Conservation (phyloP, 2,113 vertebrate genomes). For the Bucco capensis region DNA sequence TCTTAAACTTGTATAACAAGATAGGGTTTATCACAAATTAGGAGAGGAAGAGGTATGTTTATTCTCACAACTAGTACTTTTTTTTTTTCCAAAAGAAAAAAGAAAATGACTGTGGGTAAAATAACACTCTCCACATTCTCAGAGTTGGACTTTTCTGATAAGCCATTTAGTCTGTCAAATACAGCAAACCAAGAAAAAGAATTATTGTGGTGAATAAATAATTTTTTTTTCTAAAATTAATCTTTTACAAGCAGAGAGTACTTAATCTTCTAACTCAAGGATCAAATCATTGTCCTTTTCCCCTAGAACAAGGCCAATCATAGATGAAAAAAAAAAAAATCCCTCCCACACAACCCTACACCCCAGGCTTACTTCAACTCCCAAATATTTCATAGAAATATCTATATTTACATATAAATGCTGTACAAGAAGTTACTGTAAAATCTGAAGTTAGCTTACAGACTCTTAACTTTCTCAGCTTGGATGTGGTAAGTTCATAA, state of each 20-base stretch:
- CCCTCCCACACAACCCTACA: neutral
- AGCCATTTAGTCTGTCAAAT: neutral
- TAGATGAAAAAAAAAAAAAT: neutral
- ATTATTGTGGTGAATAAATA: neutral
- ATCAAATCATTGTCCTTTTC: neutral
- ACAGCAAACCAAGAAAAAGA: neutral
- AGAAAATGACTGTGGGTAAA: neutral
- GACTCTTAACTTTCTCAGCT: too few relatives aligned
- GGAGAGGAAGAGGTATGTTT: neutral
- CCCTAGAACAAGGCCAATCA: neutral
- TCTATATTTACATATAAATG: neutral
- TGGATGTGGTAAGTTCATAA: neutral
- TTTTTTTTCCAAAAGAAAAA: neutral
- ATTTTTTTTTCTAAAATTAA: neutral
- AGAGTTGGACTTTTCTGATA: neutral
- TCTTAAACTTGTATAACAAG: neutral
- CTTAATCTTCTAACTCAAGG: neutral
- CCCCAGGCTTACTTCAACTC: neutral
- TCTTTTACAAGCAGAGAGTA: neutral
- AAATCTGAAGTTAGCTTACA: neutral
- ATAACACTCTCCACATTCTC: neutral
- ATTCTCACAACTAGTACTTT: neutral
- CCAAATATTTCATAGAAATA: neutral
- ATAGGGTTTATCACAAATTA: neutral
- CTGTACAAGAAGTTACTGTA: neutral